Percentiles rank a stretch among this genome's conserved stretches.
These are phyloP conservation scores for Myotis vivesi DNA, from an alignment of 2,797 vertebrate species.

Conservation along the genomic window DNA sequence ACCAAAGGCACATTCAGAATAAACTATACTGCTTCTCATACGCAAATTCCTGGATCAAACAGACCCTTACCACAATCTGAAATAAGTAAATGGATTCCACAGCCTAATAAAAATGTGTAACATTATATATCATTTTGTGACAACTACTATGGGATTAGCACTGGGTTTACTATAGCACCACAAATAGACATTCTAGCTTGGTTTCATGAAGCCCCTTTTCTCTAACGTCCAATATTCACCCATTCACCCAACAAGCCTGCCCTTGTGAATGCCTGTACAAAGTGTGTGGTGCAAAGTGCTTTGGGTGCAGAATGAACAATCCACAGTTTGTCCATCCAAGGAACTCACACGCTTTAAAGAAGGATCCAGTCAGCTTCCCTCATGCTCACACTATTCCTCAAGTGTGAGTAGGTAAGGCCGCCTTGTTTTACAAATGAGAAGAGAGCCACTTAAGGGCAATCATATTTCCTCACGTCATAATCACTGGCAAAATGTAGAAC, in stretches of 20 bases:
- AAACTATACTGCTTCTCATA: not conserved
- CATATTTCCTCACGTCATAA: not conserved
- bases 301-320: not conserved
- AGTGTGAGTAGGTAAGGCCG: not conserved
- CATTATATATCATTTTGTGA: not conserved
- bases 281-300: too few relatives aligned
- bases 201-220: not conserved
- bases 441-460: not conserved
- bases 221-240: not conserved
- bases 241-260: not conserved
- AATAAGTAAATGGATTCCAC: not conserved
- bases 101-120: not conserved
- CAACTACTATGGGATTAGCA: not conserved
- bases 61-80: not conserved
- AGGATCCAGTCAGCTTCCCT: not conserved
- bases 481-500: not conserved
- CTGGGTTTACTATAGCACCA: not conserved
- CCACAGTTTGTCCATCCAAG: too few relatives aligned
- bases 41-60: not conserved
- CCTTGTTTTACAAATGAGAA: not conserved
- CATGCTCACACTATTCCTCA: not conserved
- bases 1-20: not conserved
- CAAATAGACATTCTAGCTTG: not conserved
- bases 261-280: not conserved
- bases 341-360: not conserved